phyloP scores from a whole-genome alignment of 2,888 invertebrate genomes.

The Drepanosiphum platanoidis region DNA sequence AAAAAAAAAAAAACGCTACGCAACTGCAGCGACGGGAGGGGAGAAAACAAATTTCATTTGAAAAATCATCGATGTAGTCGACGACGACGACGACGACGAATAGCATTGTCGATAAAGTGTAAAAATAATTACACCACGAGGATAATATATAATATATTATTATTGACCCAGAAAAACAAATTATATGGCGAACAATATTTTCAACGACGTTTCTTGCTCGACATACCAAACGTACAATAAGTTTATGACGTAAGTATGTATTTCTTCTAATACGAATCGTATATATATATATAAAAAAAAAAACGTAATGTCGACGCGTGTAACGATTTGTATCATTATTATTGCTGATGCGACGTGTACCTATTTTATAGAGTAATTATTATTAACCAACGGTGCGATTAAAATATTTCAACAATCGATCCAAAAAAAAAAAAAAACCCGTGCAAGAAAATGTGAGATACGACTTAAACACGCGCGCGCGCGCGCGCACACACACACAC shows the following conservation, averaged over 20 bases:
- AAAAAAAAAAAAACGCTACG: too few species aligned
- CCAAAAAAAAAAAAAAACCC: background rate
- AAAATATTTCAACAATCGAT: conserved; percentile 17
- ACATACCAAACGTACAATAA: background rate
- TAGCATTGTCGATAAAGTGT: background rate
- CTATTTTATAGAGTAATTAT: too few species aligned
- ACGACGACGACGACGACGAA: background rate
- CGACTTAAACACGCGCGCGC: background rate
- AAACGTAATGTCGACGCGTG: background rate
- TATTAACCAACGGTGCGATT: background rate
- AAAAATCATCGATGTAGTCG: background rate
- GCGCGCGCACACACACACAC: conserved; percentile 25
- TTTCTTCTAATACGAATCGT: background rate
- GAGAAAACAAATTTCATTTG: background rate
- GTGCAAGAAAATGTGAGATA: background rate
- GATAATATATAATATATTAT: background rate
- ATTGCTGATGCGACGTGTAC: background rate
- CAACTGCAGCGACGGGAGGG: background rate
- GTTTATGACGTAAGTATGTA: background rate
- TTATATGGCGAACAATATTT: background rate
- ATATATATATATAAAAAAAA: background rate
- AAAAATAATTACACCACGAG: background rate
- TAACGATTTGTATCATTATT: background rate
- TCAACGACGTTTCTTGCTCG: background rate
- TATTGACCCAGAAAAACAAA: background rate